Evolutionary conservation across 2,113 vertebrate genomes (phyloP).

Genomic region (Catharus minimus): DNA sequence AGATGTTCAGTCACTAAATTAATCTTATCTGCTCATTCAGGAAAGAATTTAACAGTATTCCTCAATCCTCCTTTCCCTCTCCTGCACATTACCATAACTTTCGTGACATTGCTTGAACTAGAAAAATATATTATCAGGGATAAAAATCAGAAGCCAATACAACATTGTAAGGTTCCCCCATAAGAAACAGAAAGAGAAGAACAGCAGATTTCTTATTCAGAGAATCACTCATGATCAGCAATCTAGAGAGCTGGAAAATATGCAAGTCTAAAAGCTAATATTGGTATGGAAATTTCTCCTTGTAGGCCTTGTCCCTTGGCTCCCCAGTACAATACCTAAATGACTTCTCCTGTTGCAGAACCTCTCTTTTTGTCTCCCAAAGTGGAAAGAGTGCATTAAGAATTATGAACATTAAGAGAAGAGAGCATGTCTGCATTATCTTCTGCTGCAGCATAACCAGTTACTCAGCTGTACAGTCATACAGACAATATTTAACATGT

Average conservation of each 20-base stretch:
- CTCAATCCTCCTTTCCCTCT: background rate
- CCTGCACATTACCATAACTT: background rate
- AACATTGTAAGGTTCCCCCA: background rate
- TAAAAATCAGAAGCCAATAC: background rate
- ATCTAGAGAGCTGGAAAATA: background rate
- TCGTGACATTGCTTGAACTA: background rate
- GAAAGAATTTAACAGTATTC: background rate
- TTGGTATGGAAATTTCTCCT: background rate
- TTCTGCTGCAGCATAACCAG: background rate
- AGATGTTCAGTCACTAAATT: background rate
- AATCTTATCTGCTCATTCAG: background rate
- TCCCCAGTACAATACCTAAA: background rate
- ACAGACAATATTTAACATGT: background rate
- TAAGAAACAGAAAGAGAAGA: background rate
- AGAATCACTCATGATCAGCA: background rate
- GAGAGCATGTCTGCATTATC: background rate
- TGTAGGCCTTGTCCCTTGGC: background rate
- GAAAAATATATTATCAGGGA: background rate
- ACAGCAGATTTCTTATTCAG: background rate
- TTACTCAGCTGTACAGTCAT: background rate
- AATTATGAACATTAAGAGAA: background rate
- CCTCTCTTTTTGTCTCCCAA: background rate
- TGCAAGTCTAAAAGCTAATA: background rate
- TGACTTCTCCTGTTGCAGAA: background rate
- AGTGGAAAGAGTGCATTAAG: background rate